Percentiles rank a stretch among this genome's conserved stretches.
These are phyloP conservation scores for Cremastinae sp. DNA, from an alignment of 2,888 invertebrate species.

Conservation along the genomic window DNA sequence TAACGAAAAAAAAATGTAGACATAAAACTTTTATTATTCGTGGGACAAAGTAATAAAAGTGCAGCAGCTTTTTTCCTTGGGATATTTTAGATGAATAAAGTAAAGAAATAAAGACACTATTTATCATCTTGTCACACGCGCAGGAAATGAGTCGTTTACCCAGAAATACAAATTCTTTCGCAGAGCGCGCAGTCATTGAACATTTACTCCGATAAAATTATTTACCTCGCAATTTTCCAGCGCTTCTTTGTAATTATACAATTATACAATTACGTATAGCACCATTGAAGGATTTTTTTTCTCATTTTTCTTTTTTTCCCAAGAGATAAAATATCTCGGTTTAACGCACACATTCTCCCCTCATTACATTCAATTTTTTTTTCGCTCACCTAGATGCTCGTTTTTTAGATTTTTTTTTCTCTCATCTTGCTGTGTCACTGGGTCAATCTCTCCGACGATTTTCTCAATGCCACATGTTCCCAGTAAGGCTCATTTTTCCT, in stretches of 20 bases:
- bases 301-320: background rate
- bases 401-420: slow-evolving; percentile 13
- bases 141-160: no score
- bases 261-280: slow-evolving; percentile 37
- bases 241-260: slow-evolving; percentile 28
- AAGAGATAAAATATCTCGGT: slow-evolving; percentile 7
- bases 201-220: slow-evolving; percentile 34
- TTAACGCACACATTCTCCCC: background rate
- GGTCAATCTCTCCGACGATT: slow-evolving; percentile 41
- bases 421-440: slow-evolving; percentile 38
- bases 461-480: slow-evolving; percentile 43
- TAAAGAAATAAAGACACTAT: no score
- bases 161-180: background rate
- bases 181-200: background rate
- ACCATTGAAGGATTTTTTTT: background rate
- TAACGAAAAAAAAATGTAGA: no score
- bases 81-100: no score
- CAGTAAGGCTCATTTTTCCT: background rate
- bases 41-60: no score
- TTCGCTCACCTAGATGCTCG: background rate
- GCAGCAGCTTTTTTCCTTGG: no score
- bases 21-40: no score
- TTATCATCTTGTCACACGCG: no score
- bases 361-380: background rate
- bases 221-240: background rate